phyloP scores from a whole-genome alignment of 1,140 invertebrate species.

The Periplaneta americana region DNA sequence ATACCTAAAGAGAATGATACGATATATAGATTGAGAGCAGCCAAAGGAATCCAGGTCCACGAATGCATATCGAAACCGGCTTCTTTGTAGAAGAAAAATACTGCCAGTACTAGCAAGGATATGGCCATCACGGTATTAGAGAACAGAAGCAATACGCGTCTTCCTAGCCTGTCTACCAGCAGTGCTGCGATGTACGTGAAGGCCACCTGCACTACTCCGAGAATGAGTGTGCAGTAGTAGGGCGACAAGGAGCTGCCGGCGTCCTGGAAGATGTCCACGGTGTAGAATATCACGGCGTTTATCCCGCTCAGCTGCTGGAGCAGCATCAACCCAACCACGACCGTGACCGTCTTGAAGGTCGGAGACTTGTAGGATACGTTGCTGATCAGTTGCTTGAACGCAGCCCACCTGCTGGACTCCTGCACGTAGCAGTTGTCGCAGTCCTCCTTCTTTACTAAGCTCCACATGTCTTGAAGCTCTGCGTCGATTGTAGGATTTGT shows the following conservation, averaged over 20 bases:
- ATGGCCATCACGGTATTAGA: slow-evolving; percentile 31
- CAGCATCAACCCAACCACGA: slow-evolving; percentile 57
- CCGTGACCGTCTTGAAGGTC: slow-evolving; percentile 28
- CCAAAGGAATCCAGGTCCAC: slow-evolving; percentile 43
- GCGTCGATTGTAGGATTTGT: neutral
- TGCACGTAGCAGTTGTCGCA: neutral
- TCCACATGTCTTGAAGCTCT: slow-evolving; percentile 1
- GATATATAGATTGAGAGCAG: slow-evolving; percentile 41
- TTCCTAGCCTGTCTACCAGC: slow-evolving; percentile 41
- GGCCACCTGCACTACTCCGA: slow-evolving; percentile 26
- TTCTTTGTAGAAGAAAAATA: slow-evolving; percentile 62
- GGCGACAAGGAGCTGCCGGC: neutral
- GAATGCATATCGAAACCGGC: neutral
- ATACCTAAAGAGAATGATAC: slow-evolving; percentile 40
- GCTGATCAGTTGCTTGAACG: neutral
- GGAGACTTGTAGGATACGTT: slow-evolving; percentile 17
- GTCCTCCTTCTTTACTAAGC: neutral
- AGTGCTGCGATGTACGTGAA: slow-evolving; percentile 26
- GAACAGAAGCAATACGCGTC: slow-evolving; percentile 38
- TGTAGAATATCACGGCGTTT: slow-evolving; percentile 83
- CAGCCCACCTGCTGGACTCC: slow-evolving; percentile 29
- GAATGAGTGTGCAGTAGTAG: neutral
- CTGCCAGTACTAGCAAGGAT: slow-evolving; percentile 6
- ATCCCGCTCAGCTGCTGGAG: slow-evolving; percentile 84
- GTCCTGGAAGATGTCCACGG: slow-evolving; percentile 60